Evolutionary conservation across 2,113 vertebrate genomes (phyloP).

Genomic region (Chrysochloris asiatica): DNA sequence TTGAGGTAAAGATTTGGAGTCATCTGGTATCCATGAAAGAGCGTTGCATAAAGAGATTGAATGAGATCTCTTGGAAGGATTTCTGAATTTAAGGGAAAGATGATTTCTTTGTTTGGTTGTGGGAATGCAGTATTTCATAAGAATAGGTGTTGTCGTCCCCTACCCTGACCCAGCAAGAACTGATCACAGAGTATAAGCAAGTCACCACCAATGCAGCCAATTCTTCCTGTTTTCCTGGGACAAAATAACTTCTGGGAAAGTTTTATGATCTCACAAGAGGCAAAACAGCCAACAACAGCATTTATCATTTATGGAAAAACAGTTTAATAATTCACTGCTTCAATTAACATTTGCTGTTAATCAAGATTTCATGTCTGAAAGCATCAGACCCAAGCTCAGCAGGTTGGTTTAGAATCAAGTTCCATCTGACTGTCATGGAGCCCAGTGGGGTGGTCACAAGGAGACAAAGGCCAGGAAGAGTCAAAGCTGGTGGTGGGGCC

Average conservation of each 20-base stretch:
- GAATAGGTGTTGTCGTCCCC: background rate
- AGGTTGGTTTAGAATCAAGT: slow-evolving; percentile 45
- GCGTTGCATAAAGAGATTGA: background rate
- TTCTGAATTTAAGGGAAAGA: slow-evolving; percentile 15
- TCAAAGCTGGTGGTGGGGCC: background rate
- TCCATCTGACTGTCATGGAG: slow-evolving; percentile 57
- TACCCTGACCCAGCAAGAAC: background rate
- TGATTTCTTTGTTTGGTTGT: slow-evolving; percentile 13
- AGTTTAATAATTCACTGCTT: slow-evolving; percentile 81
- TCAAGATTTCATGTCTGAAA: slow-evolving; percentile 74
- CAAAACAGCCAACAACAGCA: slow-evolving; percentile 65
- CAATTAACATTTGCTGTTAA: slow-evolving; percentile 81
- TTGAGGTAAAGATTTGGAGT: background rate
- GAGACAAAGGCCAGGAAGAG: slow-evolving; percentile 62
- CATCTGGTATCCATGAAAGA: background rate
- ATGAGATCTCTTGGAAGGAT: background rate
- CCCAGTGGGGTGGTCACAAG: slow-evolving; percentile 26
- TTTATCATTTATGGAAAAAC: slow-evolving; percentile 77
- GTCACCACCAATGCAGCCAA: background rate
- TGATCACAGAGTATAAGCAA: background rate
- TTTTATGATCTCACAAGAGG: slow-evolving; percentile 55
- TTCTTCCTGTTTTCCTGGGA: slow-evolving; percentile 29
- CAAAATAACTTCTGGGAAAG: slow-evolving; percentile 64
- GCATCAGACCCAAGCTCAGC: slow-evolving; percentile 63
- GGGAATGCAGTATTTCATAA: background rate